Evolutionary conservation across 2,888 invertebrate genomes (phyloP).

Genomic region (Meghimatium bilineatum): DNA sequence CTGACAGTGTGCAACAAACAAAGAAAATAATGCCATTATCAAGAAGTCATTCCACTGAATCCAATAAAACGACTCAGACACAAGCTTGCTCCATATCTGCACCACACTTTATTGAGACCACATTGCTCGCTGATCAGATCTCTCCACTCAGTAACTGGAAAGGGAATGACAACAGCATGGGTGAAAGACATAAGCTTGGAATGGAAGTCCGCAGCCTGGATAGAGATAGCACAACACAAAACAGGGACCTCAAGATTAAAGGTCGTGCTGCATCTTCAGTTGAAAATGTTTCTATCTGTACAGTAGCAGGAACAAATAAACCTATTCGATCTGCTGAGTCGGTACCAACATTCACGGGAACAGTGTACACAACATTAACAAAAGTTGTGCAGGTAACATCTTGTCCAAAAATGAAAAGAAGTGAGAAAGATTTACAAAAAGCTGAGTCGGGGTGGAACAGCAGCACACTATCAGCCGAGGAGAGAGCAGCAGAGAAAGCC

Average conservation of each 20-base stretch:
- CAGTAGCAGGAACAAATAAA: background rate
- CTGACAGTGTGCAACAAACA: background rate
- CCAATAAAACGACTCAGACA: conserved; percentile 10
- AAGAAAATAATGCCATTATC: background rate
- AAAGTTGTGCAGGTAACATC: conserved; percentile 24
- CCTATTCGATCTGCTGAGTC: conserved; percentile 23
- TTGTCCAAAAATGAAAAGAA: conserved; percentile 3
- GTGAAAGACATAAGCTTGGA: background rate
- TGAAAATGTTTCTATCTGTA: background rate
- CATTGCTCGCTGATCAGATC: background rate
- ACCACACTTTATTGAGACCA: background rate
- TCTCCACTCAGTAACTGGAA: background rate
- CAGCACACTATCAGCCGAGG: conserved; percentile 7
- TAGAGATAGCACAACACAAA: background rate
- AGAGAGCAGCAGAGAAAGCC: conserved; percentile 20
- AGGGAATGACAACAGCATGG: background rate
- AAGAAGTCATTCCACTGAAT: conserved; percentile 2
- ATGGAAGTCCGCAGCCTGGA: background rate
- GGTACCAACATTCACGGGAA: conserved; percentile 14
- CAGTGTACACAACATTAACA: conserved; percentile 15
- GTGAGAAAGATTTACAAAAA: conserved; percentile 36
- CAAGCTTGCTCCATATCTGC: background rate
- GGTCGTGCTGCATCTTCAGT: background rate
- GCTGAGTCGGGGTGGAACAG: conserved; percentile 44
- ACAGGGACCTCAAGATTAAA: background rate